Percentiles rank a stretch among this genome's conserved stretches.
Conservation (phyloP, 2,888 invertebrate species). For the Eupithecia subfuscata region DNA sequence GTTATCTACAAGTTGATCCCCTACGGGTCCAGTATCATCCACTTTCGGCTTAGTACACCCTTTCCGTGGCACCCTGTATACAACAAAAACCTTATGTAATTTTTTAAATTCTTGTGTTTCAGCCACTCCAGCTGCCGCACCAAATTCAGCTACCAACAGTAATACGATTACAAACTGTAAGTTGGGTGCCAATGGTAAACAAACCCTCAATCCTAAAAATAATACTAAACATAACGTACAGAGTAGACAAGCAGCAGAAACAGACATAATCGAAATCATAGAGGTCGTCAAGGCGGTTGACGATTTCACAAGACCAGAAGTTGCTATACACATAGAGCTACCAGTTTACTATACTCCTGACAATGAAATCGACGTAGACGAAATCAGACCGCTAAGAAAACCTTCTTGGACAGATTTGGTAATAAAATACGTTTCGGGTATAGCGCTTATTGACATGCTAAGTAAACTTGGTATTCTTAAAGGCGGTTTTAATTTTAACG, state of each 20-base stretch:
- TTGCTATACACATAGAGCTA: slow-evolving; percentile 47
- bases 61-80: too few species aligned
- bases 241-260: slow-evolving; percentile 41
- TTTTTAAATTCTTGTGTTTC: not conserved
- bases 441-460: slow-evolving; percentile 40
- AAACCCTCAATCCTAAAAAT: not conserved
- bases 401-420: slow-evolving; percentile 45
- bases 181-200: not conserved
- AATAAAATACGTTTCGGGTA: slow-evolving; percentile 49
- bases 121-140: not conserved
- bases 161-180: not conserved
- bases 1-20: too few species aligned
- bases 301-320: slow-evolving; percentile 46
- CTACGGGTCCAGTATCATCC: too few species aligned
- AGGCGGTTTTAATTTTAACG: slow-evolving; percentile 42
- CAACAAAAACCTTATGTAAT: not conserved
- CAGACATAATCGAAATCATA: slow-evolving; percentile 42
- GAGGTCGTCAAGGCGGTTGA: slow-evolving; percentile 48
- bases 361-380: slow-evolving; percentile 17
- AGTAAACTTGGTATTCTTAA: slow-evolving; percentile 47
- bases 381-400: slow-evolving; percentile 16
- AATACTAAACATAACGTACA: slow-evolving; percentile 10
- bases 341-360: slow-evolving; percentile 50
- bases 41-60: too few species aligned
- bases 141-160: not conserved